A percentile compares a stretch with the other conserved stretches of the same genome.
These are phyloP conservation scores for Pachypeltis micranthus DNA, from an alignment of 1,140 invertebrate genomes.

Conservation along the genomic window DNA sequence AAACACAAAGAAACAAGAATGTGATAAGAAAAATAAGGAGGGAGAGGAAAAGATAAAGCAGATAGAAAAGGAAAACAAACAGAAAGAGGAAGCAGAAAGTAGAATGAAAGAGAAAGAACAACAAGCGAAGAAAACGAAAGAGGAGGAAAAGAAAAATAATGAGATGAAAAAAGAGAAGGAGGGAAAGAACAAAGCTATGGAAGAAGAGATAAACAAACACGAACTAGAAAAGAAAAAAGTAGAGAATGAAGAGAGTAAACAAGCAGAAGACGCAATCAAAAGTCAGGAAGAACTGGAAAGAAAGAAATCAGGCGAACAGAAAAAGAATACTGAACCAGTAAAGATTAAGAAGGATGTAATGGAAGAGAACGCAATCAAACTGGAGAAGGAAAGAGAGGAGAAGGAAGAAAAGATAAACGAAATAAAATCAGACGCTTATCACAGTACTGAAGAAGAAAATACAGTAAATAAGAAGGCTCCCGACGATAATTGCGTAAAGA, in stretches of 20 bases:
- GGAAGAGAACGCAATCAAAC: background rate
- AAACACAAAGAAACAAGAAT: background rate
- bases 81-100: conserved; percentile 13
- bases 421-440: background rate
- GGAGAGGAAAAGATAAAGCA: background rate
- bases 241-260: background rate
- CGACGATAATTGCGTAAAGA: too few species aligned
- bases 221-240: background rate
- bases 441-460: conserved; percentile 17
- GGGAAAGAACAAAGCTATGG: background rate
- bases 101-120: conserved; percentile 9
- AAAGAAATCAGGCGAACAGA: background rate
- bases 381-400: conserved; percentile 12
- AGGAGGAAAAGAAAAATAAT: conserved; percentile 1
- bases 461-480: background rate
- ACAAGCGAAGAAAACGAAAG: background rate
- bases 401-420: conserved; percentile 4
- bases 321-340: background rate
- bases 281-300: background rate
- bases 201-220: background rate
- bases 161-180: background rate
- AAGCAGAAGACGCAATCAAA: background rate
- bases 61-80: background rate
- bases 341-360: background rate
- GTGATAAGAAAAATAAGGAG: background rate